phyloP scores from a whole-genome alignment of 2,888 invertebrate species.

The Punctoribates punctum region DNA sequence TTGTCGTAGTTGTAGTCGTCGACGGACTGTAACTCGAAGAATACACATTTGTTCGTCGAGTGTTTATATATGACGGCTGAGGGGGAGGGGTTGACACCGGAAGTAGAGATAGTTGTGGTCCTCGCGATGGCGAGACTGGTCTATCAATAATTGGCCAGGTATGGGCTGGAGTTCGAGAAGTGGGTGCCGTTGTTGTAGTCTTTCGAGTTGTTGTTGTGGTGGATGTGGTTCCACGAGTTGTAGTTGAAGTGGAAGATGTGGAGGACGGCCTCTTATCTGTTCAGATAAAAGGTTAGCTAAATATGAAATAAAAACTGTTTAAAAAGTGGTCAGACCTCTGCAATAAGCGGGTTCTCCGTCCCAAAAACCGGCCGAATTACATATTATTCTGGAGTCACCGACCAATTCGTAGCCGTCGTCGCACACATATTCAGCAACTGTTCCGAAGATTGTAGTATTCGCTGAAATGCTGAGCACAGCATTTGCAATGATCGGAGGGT shows the following conservation, averaged over 20 bases:
- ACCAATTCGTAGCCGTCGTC: constrained; percentile 63
- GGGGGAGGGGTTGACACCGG: background rate
- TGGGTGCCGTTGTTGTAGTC: constrained; percentile 13
- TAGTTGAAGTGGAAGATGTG: background rate
- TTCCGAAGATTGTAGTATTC: constrained; percentile 60
- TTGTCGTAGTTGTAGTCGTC: constrained; percentile 49
- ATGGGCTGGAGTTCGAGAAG: background rate
- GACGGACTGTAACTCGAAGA: constrained; percentile 27
- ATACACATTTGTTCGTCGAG: background rate
- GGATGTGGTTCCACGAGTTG: background rate
- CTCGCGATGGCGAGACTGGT: background rate
- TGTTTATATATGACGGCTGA: constrained; percentile 17
- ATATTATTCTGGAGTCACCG: constrained; percentile 66
- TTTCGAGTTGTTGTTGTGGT: constrained; percentile 33
- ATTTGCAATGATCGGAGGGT: constrained; percentile 64
- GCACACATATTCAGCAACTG: constrained; percentile 72
- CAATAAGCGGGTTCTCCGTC: constrained; percentile 72
- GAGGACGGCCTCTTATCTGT: constrained; percentile 35
- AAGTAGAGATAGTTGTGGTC: background rate
- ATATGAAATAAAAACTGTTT: background rate
- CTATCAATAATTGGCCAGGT: constrained; percentile 13
- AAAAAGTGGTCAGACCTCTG: constrained; percentile 57
- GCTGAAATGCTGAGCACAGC: constrained; percentile 44
- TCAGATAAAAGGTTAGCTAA: background rate
- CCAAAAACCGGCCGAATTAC: constrained; percentile 73